A percentile compares a stretch with the other conserved stretches of the same genome.
phyloP scores from a whole-genome alignment of 2,888 invertebrate species.

The Cheilosia pagana region DNA sequence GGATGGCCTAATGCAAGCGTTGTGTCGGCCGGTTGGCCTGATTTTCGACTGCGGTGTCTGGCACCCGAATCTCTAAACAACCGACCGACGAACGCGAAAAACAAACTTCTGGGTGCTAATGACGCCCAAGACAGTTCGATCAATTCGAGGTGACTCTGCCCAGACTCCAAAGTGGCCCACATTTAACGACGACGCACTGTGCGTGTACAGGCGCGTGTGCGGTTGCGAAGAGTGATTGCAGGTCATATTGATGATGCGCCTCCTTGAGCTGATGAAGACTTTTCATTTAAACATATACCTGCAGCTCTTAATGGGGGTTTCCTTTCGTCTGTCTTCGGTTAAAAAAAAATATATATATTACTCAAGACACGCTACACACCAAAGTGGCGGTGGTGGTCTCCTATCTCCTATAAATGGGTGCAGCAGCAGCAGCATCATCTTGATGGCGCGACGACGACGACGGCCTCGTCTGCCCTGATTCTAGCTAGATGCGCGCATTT shows the following conservation, averaged over 20 bases:
- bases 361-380: conserved; percentile 15
- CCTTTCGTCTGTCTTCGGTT: conserved; percentile 5
- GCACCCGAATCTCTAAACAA: conserved; percentile 74
- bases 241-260: conserved; percentile 48
- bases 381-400: conserved; percentile 52
- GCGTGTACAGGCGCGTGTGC: conserved; percentile 11
- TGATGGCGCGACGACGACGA: conserved; percentile 25
- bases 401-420: conserved; percentile 46
- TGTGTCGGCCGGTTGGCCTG: conserved; percentile 62
- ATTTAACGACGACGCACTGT: conserved; percentile 38
- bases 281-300: not conserved
- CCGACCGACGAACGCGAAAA: conserved; percentile 41
- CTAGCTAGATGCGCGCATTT: conserved; percentile 2
- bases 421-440: conserved; percentile 14
- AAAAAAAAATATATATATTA: too few species aligned
- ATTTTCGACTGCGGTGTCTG: conserved; percentile 64
- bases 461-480: conserved; percentile 46
- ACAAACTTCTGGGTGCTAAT: conserved; percentile 69
- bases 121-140: conserved; percentile 64
- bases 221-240: conserved; percentile 54
- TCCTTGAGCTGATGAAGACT: conserved; percentile 7
- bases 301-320: conserved; percentile 40
- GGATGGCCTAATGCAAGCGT: conserved; percentile 31
- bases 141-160: conserved; percentile 53
- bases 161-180: conserved; percentile 68